Evolutionary conservation across 2,888 invertebrate species (phyloP).

Genomic region (Xylota segnis): DNA sequence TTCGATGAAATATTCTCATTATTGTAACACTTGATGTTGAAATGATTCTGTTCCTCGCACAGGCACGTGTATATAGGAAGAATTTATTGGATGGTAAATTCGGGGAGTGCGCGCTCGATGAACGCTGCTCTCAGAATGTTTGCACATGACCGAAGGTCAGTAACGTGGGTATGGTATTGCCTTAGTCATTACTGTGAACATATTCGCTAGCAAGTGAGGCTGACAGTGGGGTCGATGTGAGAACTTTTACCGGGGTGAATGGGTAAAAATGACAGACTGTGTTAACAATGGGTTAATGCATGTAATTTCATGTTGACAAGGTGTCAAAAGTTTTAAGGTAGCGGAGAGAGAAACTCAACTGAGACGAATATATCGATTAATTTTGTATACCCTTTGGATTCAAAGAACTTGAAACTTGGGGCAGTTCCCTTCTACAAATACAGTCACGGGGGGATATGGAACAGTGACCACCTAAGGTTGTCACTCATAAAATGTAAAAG

Average conservation of each 20-base stretch:
- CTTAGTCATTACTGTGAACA: conserved; percentile 37
- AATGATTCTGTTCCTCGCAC: conserved; percentile 7
- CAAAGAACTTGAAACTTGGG: too few species aligned
- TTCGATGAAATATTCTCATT: conserved; percentile 7
- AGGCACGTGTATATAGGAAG: conserved; percentile 12
- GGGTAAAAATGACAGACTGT: background rate
- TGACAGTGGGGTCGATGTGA: conserved; percentile 30
- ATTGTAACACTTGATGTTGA: conserved; percentile 5
- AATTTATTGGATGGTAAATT: conserved; percentile 30
- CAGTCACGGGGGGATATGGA: too few species aligned
- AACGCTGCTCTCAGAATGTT: conserved; percentile 17
- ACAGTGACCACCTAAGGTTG: too few species aligned
- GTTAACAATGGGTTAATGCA: too few species aligned
- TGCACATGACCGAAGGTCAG: conserved; percentile 68
- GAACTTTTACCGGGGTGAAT: background rate
- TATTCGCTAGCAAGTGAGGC: background rate
- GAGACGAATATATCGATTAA: too few species aligned
- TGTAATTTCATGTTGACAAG: too few species aligned
- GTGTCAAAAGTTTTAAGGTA: too few species aligned
- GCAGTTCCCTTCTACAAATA: too few species aligned
- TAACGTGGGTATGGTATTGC: conserved; percentile 35
- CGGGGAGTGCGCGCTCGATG: conserved; percentile 20
- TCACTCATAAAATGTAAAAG: too few species aligned
- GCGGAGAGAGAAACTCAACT: too few species aligned
- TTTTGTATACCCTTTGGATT: too few species aligned